Evolutionary conservation across 2,888 invertebrate genomes (phyloP).

Genomic region (Nomada lathburiana): DNA sequence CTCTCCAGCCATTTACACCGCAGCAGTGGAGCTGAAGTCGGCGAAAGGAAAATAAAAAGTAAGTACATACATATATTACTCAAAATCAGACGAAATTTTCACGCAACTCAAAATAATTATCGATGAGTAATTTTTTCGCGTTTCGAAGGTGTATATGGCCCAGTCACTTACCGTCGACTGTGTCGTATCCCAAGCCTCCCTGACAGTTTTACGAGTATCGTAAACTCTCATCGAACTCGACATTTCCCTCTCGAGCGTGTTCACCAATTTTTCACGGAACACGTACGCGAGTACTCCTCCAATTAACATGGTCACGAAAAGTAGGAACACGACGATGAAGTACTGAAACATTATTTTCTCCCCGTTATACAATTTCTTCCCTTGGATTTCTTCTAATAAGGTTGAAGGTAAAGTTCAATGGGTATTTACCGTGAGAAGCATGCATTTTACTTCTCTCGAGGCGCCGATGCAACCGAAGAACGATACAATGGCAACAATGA

Average conservation of each 20-base stretch:
- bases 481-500: constrained; percentile 92
- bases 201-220: constrained; percentile 89
- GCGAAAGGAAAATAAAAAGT: constrained; percentile 33
- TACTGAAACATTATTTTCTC: constrained; percentile 87
- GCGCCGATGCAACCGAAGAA: constrained; percentile 97
- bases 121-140: background rate
- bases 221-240: constrained; percentile 90
- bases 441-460: constrained; percentile 96
- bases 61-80: background rate
- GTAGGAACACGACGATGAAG: constrained; percentile 94
- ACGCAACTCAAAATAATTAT: background rate
- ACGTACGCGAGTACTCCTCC: constrained; percentile 96
- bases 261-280: constrained; percentile 93
- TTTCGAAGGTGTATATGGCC: background rate
- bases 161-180: constrained; percentile 87
- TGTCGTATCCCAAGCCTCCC: constrained; percentile 94
- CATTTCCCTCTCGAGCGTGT: constrained; percentile 92
- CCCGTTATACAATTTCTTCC: background rate
- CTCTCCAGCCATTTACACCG: constrained; percentile 90
- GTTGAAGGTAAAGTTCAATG: background rate
- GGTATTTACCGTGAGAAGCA: constrained; percentile 92
- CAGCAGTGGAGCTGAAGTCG: constrained; percentile 91
- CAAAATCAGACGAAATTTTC: background rate
- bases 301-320: constrained; percentile 95
- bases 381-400: background rate